Percentiles rank a stretch among this genome's conserved stretches.
These are phyloP conservation scores for Seira musarum DNA, from an alignment of 2,888 invertebrate genomes.

Conservation along the genomic window DNA sequence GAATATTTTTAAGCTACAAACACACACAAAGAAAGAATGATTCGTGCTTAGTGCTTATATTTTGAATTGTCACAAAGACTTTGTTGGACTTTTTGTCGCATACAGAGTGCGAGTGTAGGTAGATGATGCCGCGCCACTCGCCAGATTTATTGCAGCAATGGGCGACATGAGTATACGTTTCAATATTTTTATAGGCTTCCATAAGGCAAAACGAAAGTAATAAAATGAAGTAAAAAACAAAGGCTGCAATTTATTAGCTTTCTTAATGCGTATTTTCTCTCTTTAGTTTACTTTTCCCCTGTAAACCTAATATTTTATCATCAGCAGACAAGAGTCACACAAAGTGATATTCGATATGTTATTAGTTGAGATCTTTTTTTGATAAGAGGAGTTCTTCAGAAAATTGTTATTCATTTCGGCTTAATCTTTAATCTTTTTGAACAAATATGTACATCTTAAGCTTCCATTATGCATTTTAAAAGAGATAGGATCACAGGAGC, in stretches of 20 bases:
- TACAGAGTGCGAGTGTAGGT: neutral
- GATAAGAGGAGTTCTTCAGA: neutral
- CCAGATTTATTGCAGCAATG: slow-evolving; percentile 26
- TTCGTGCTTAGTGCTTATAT: neutral
- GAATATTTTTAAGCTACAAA: too few species aligned
- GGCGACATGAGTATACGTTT: neutral
- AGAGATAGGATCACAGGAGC: too few species aligned
- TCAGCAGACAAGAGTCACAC: neutral
- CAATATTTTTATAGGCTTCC: neutral
- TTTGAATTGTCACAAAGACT: neutral
- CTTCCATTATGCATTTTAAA: too few species aligned
- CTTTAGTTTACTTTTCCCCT: too few species aligned
- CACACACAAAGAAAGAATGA: neutral
- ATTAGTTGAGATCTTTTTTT: neutral
- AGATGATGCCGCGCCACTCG: slow-evolving; percentile 4
- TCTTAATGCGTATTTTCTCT: too few species aligned
- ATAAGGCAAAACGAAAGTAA: too few species aligned
- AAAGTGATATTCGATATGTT: neutral
- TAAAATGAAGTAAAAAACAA: too few species aligned
- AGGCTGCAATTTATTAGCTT: too few species aligned
- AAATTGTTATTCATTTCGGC: neutral
- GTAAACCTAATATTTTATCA: neutral
- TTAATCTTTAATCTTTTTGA: neutral
- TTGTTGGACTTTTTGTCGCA: neutral
- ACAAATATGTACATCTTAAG: neutral